Evolutionary conservation across 23 tunicate genomes (phyloP), one percentile per base, ranked within the genome.

Genomic region (Phallusia fumigata): DNA sequence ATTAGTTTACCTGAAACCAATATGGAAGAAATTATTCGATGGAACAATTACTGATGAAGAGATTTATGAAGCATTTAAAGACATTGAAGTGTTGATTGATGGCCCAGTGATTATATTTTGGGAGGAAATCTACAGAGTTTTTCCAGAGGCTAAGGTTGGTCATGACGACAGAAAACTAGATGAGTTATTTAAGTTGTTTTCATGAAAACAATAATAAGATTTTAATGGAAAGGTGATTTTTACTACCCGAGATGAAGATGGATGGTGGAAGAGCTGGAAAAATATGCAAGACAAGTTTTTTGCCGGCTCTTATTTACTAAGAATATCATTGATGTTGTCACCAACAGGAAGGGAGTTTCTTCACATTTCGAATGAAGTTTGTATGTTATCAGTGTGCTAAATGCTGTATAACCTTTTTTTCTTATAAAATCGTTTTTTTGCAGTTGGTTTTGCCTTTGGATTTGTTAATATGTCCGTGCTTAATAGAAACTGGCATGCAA

Each of bases 81-180:
- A 92, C 64, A 75, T 92, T 34, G 97, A 92, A 75, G 97, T 87
- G 0, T 21, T 92, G 2, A 92, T 92, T 26, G 97, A 92, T 84
- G 97, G 97, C 1, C 91, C 97, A 32, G 82, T 82, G 5, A 84
- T 92, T 79, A 82, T 81, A n/a, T 92, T 87, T 84, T 92, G 97
- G 97, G 85, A 85, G 32, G 97, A 92, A 84, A 87, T 92, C 22
- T 84, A 74, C 35, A 75, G 72, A 45, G 97, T 84, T 0, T 81
- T 92, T 79, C 97, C 97, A 13, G 84, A 92, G 31, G 88, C 91
- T n/a, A 92, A 92, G 85, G 97, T 89, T 33, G 47, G 47, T 40
- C n/a, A n/a, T n/a, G n/a, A n/a, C n/a, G n/a, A n/a, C n/a, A n/a
- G n/a, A n/a, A n/a, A n/a, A n/a, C n/a, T n/a, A n/a, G n/a, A n/a